These are phyloP conservation scores for Chrysolina americana DNA, from an alignment of 2,888 invertebrate species.

Conservation along the genomic window DNA sequence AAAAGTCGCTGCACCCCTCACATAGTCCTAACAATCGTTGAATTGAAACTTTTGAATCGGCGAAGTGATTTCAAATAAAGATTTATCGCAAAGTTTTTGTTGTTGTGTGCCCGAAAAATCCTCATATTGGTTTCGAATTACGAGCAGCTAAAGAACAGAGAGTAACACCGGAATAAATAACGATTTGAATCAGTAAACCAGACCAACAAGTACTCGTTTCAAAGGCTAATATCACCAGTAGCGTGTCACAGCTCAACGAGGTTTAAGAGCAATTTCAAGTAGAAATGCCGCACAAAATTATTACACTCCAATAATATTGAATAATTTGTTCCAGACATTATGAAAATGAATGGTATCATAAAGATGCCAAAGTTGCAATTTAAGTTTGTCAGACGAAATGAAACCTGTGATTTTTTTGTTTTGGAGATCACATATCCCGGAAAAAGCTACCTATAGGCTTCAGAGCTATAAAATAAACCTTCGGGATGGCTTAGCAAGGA, in stretches of 20 bases:
- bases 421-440: no score
- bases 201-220: constrained; percentile 9
- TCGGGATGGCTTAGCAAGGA: no score
- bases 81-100: neutral
- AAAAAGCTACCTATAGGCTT: no score
- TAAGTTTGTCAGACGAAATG: no score
- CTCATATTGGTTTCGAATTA: neutral
- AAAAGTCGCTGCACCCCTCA: neutral
- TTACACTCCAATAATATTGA: no score
- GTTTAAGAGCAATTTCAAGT: no score
- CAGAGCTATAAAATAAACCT: no score
- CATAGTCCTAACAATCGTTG: neutral
- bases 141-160: neutral
- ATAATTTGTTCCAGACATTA: no score
- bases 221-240: neutral
- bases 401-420: no score
- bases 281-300: no score
- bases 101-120: neutral
- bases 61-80: neutral
- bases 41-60: neutral
- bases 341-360: no score
- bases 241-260: neutral
- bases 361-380: no score
- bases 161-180: neutral
- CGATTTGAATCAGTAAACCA: neutral